These are phyloP conservation scores for Thymelicus lineola DNA, from an alignment of 2,888 invertebrate genomes.

Conservation along the genomic window DNA sequence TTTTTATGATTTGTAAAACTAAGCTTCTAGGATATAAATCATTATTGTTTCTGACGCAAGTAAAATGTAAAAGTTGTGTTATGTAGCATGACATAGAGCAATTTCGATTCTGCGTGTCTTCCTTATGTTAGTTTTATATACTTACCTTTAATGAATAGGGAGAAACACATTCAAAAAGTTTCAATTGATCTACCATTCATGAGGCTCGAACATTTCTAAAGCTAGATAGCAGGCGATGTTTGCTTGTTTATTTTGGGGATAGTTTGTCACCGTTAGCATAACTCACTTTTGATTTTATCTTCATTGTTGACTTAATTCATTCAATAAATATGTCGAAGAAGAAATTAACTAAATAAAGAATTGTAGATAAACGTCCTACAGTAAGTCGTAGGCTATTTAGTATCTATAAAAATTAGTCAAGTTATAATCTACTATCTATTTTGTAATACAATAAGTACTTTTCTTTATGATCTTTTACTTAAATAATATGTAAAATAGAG, in stretches of 20 bases:
- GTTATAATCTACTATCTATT: too few relatives aligned
- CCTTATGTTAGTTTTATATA: slow-evolving; percentile 25
- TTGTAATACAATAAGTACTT: too few relatives aligned
- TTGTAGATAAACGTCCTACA: too few relatives aligned
- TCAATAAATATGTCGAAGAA: too few relatives aligned
- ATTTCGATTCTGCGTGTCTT: slow-evolving; percentile 21
- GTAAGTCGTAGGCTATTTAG: too few relatives aligned
- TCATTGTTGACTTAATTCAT: too few relatives aligned
- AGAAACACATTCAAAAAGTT: slow-evolving; percentile 30
- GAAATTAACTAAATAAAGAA: too few relatives aligned
- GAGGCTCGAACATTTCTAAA: slow-evolving; percentile 19
- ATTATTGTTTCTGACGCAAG: neutral
- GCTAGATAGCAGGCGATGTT: slow-evolving; percentile 21
- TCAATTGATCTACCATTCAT: slow-evolving; percentile 33
- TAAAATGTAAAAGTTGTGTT: slow-evolving; percentile 22
- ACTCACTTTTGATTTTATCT: too few relatives aligned
- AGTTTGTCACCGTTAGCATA: neutral
- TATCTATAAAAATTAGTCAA: too few relatives aligned
- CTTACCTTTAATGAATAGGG: slow-evolving; percentile 11
- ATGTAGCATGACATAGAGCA: slow-evolving; percentile 21
- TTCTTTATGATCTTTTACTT: too few relatives aligned
- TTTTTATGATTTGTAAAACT: slow-evolving; percentile 3
- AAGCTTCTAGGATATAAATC: neutral
- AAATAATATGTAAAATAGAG: too few relatives aligned
- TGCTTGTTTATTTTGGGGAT: slow-evolving; percentile 11